phyloP scores from a whole-genome alignment of 2,888 invertebrate genomes.

The Megamerina dolium region DNA sequence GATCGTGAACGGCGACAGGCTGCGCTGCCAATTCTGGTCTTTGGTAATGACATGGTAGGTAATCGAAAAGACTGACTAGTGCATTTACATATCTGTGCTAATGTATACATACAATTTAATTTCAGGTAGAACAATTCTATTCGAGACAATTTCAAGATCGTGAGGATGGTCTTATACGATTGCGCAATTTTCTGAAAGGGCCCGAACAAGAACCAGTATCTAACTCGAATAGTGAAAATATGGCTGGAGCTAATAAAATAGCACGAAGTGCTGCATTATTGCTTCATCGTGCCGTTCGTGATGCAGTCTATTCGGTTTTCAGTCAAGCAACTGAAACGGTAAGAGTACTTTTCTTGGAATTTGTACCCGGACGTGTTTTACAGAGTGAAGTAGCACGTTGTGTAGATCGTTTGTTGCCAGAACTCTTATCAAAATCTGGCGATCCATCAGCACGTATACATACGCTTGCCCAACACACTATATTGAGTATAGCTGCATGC shows the following conservation, averaged over 20 bases:
- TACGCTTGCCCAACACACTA: constrained; percentile 81
- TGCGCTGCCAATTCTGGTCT: constrained; percentile 82
- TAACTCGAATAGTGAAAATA: constrained; percentile 26
- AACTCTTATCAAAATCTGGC: constrained; percentile 76
- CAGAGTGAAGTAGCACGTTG: constrained; percentile 76
- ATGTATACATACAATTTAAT: constrained; percentile 4
- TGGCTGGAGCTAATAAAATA: constrained; percentile 60
- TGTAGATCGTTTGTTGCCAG: constrained; percentile 76
- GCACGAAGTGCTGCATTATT: constrained; percentile 75
- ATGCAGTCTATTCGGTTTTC: constrained; percentile 85
- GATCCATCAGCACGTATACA: constrained; percentile 82
- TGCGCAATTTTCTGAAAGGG: constrained; percentile 50
- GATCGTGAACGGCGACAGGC: constrained; percentile 81
- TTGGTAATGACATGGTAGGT: constrained; percentile 77
- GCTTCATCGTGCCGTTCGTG: constrained; percentile 72
- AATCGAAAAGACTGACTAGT: too few species aligned
- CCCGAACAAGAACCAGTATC: constrained; percentile 27
- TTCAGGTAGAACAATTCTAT: constrained; percentile 80
- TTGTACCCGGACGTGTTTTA: constrained; percentile 78
- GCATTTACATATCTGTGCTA: background rate
- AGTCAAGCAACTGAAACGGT: constrained; percentile 78
- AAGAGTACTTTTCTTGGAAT: constrained; percentile 72
- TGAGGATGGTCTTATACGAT: constrained; percentile 73
- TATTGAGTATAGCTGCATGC: constrained; percentile 77
- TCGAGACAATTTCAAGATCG: constrained; percentile 86